These are phyloP conservation scores for Genyomyrus donnyi DNA, from an alignment of 2,113 vertebrate genomes.

Conservation along the genomic window DNA sequence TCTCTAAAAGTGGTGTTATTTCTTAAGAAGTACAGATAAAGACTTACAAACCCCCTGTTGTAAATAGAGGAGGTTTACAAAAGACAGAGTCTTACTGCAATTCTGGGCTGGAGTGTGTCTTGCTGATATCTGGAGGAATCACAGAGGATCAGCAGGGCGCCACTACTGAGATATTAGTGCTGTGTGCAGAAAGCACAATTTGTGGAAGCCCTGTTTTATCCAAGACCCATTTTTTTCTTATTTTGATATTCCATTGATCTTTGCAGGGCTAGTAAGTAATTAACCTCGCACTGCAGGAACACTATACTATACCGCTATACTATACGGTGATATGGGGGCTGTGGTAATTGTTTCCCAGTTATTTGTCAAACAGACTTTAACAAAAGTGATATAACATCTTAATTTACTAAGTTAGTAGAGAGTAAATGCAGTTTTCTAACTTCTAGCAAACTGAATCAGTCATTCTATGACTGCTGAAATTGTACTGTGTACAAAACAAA, in stretches of 20 bases:
- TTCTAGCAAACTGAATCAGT: background rate
- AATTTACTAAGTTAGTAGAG: background rate
- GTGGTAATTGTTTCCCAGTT: background rate
- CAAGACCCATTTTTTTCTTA: background rate
- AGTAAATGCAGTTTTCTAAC: background rate
- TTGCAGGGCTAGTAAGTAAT: background rate
- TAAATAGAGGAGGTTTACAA: background rate
- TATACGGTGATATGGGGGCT: background rate
- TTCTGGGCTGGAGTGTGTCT: constrained; percentile 11
- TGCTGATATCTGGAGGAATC: constrained; percentile 39
- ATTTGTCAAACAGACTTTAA: background rate
- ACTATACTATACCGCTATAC: background rate
- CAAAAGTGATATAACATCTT: background rate
- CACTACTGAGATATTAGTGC: constrained; percentile 19
- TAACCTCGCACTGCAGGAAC: background rate
- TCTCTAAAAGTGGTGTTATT: background rate
- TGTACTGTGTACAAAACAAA: background rate
- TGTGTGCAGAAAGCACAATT: constrained; percentile 5
- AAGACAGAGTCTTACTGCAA: constrained; percentile 19
- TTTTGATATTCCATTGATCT: constrained; percentile 1
- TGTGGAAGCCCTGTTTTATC: background rate
- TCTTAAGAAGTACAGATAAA: background rate
- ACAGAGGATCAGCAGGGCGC: constrained; percentile 17
- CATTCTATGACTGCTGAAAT: background rate
- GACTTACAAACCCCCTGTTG: background rate